These are phyloP conservation scores for Nomada lathburiana DNA, from an alignment of 2,888 invertebrate species.

Conservation along the genomic window DNA sequence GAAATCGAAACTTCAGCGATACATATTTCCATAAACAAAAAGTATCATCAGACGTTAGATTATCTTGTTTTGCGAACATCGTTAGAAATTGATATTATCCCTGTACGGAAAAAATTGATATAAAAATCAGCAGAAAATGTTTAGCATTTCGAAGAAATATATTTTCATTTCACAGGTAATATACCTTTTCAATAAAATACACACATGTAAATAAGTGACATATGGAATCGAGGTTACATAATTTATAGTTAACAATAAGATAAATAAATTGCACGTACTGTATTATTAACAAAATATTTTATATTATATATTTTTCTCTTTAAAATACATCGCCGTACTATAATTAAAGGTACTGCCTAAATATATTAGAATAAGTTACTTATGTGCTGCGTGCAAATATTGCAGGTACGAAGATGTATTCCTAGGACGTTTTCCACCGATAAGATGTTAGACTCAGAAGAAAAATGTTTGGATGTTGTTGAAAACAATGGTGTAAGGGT, in stretches of 20 bases:
- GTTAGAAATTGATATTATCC: not conserved
- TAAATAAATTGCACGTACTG: not conserved
- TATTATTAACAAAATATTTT: constrained; percentile 10
- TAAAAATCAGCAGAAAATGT: constrained; percentile 17
- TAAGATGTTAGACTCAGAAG: constrained; percentile 57
- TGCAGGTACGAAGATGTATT: constrained; percentile 74
- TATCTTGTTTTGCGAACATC: too few species aligned
- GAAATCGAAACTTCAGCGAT: too few species aligned
- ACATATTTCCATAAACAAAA: too few species aligned
- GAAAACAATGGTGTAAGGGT: constrained; percentile 74
- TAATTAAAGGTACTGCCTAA: not conserved
- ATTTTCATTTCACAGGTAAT: constrained; percentile 51
- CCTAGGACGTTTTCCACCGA: constrained; percentile 71
- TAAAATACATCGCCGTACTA: not conserved
- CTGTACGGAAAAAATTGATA: constrained; percentile 7
- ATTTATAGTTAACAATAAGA: constrained; percentile 13
- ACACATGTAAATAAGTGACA: not conserved
- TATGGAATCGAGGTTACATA: constrained; percentile 23
- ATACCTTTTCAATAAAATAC: constrained; percentile 4
- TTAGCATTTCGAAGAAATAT: constrained; percentile 22
- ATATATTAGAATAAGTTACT: constrained; percentile 15
- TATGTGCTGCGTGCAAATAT: constrained; percentile 52
- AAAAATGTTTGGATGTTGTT: constrained; percentile 72
- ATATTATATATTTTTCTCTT: not conserved
- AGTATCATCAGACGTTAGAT: too few species aligned